Conservation (phyloP, 2,888 invertebrate genomes). For the Atrina japonica region DNA sequence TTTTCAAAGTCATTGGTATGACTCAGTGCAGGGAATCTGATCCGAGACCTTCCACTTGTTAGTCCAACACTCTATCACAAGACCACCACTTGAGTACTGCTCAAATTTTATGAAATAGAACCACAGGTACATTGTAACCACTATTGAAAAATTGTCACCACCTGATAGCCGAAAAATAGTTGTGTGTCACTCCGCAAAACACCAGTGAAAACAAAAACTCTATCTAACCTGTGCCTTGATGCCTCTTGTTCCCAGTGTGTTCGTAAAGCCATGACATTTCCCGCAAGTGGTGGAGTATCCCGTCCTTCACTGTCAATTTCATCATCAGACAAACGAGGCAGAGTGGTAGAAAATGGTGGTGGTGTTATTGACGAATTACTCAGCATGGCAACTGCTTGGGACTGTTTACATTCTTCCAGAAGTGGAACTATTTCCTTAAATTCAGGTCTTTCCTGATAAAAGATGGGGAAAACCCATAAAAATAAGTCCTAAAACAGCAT, state of each 20-base stretch:
- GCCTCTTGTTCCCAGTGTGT: constrained; percentile 78
- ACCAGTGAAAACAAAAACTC: no score
- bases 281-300: constrained; percentile 70
- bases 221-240: constrained; percentile 65
- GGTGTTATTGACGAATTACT: constrained; percentile 63
- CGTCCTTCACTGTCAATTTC: constrained; percentile 64
- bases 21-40: no score
- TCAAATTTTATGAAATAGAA: no score
- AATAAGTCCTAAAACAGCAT: no score
- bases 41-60: no score
- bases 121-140: no score
- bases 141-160: no score
- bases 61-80: no score
- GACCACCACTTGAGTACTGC: no score
- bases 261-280: constrained; percentile 77
- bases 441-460: constrained; percentile 75
- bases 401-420: constrained; percentile 72
- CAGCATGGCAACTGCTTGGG: constrained; percentile 69
- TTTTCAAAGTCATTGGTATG: no score
- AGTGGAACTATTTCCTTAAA: constrained; percentile 72
- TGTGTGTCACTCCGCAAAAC: no score
- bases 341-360: constrained; percentile 56
- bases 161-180: no score
- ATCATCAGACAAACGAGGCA: constrained; percentile 64
- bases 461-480: background rate